phyloP scores from a whole-genome alignment of 2,888 invertebrate genomes.

The Leucophora obtusa region DNA sequence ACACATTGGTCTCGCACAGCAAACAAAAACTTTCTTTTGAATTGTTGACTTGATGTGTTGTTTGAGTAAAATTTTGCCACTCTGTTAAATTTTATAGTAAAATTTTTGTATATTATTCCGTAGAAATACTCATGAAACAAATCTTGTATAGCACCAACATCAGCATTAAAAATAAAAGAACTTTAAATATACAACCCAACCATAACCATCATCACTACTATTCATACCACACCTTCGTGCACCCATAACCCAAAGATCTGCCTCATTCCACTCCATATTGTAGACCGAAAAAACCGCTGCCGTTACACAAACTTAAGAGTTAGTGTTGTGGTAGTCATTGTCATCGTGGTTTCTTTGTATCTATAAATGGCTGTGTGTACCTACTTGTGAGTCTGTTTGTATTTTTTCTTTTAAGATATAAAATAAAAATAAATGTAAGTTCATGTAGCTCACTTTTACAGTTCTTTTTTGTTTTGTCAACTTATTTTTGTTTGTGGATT shows the following conservation, averaged over 20 bases:
- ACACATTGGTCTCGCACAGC: too few species aligned
- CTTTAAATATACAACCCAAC: background rate
- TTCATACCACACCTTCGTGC: background rate
- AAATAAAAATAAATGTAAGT: conserved; percentile 76
- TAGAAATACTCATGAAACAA: background rate
- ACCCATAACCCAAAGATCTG: background rate
- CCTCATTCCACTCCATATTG: background rate
- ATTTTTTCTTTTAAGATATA: conserved; percentile 64
- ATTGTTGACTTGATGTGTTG: background rate
- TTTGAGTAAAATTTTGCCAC: background rate
- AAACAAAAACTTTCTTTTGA: too few species aligned
- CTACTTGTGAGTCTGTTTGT: conserved; percentile 31
- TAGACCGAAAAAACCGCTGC: conserved; percentile 17
- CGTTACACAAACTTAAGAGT: conserved; percentile 36
- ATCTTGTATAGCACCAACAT: background rate
- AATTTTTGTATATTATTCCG: background rate
- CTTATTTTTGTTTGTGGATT: background rate
- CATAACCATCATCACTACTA: background rate
- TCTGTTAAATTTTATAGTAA: background rate
- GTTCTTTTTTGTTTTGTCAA: background rate
- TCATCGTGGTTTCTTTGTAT: conserved; percentile 42
- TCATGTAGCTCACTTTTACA: conserved; percentile 63
- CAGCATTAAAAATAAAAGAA: background rate
- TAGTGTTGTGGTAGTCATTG: conserved; percentile 60
- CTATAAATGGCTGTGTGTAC: conserved; percentile 56